Percentiles rank a stretch among this genome's conserved stretches.
Conservation (phyloP, 2,888 invertebrate species). For the Cenopis cana region DNA sequence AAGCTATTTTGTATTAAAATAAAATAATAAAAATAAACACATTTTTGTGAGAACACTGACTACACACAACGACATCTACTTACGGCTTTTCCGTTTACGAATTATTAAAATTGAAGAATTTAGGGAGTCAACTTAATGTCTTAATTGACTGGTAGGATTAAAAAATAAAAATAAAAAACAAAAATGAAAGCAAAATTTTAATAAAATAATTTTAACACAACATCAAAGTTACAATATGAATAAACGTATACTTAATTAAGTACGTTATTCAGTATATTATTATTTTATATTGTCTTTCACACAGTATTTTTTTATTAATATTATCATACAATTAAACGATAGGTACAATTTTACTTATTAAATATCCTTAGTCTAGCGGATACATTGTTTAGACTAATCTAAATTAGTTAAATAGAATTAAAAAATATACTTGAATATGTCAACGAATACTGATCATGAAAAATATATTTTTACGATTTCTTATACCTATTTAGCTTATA, state of each 20-base stretch:
- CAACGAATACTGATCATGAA: constrained; percentile 51
- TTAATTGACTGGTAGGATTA: constrained; percentile 81
- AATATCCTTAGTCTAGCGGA: constrained; percentile 28
- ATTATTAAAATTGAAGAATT: constrained; percentile 82
- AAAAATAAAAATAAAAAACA: constrained; percentile 47
- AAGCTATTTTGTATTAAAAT: background rate
- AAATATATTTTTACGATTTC: background rate
- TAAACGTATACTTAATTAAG: background rate
- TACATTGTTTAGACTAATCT: constrained; percentile 11
- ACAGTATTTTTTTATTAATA: constrained; percentile 59
- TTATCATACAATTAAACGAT: constrained; percentile 48
- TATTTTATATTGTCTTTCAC: constrained; percentile 69
- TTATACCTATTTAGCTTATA: background rate
- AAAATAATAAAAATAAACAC: constrained; percentile 7
- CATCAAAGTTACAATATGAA: constrained; percentile 38
- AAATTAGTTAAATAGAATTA: constrained; percentile 5
- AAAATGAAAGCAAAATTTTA: constrained; percentile 56
- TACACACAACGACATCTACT: constrained; percentile 45
- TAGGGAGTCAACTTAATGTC: constrained; percentile 78
- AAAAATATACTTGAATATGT: constrained; percentile 41
- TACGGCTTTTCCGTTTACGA: constrained; percentile 48
- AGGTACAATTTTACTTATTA: constrained; percentile 21
- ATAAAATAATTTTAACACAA: constrained; percentile 57
- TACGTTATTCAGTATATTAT: constrained; percentile 47
- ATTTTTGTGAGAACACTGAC: constrained; percentile 33